These are phyloP conservation scores for Agrypnus murinus DNA, from an alignment of 2,888 invertebrate genomes.

Conservation along the genomic window DNA sequence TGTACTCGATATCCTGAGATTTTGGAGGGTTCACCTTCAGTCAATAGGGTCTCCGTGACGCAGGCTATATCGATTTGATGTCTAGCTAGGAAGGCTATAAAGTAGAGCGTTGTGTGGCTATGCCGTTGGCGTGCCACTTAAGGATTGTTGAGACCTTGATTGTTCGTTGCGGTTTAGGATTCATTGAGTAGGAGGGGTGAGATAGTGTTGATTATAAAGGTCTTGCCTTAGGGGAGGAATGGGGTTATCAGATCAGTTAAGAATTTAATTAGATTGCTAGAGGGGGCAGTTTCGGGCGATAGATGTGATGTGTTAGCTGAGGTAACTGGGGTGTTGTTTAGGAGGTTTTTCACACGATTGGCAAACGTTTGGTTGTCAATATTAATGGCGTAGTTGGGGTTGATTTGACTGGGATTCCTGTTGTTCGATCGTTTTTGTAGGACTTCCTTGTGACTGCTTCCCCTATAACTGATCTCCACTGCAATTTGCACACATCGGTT, in stretches of 20 bases:
- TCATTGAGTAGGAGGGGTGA: background rate
- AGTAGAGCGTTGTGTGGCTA: constrained; percentile 5
- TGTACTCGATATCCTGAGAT: no score
- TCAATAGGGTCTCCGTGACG: background rate
- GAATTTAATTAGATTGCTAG: no score
- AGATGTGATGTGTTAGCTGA: constrained; percentile 2
- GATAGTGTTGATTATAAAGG: background rate
- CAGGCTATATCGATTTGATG: no score
- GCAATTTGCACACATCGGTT: no score
- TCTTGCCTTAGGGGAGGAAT: no score
- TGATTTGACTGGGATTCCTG: background rate
- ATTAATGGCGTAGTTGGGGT: background rate
- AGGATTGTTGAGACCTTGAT: background rate
- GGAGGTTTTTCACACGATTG: constrained; percentile 6
- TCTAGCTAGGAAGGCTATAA: no score
- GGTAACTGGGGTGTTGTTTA: constrained; percentile 1
- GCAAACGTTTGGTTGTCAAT: background rate
- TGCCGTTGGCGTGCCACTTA: background rate
- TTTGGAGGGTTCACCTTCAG: background rate
- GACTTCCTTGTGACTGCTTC: no score
- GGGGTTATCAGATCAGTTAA: no score
- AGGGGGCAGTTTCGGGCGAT: background rate
- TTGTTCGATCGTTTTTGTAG: background rate
- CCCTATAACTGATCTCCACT: no score
- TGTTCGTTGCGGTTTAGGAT: constrained; percentile 5